Evolutionary conservation across 2,797 vertebrate genomes (phyloP), one percentile per base, ranked within the genome.

Genomic region (Coracias cyanogaster): DNA sequence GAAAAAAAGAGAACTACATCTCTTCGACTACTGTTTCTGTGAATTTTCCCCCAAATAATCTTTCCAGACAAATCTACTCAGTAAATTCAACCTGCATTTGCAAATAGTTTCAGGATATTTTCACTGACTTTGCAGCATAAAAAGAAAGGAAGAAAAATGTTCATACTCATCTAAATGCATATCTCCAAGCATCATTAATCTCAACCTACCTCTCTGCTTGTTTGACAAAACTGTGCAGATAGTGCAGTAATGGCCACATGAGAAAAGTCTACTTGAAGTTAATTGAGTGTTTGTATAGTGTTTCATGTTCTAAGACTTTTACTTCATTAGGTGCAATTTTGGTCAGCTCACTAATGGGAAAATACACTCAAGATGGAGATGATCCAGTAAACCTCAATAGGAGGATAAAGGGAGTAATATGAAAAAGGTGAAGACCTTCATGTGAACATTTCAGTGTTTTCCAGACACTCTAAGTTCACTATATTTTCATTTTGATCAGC

Each of bases 71-170:
- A 15, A 66, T 51, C n/a, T 74, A 15, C 28, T 77, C 46, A 70
- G 77, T 39, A 61, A 45, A 82, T 92, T 88, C 58, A 79, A 39
- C n/a, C 26, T 69, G 66, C n/a, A n/a, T 78, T 86, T 91, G 24
- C 55, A 95, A 90, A 90, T 84, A 95, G 62, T 79, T 94, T 84
- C 73, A 82, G 92, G 90, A 62, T 90, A 86, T 90, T 95, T 92
- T 70, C 51, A 79, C 17, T 76, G 54, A 33, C 62, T 72, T 79
- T 69, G 26, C 12, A 69, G 31, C 35, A 58, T 82, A 54, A 90
- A 94, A 92, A 69, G 54, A 54, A 80, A 51, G 8, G 15, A 8
- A 6, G 19, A n/a, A 51, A 80, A 41, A 58, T 12, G 17, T 52
- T 85, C n/a, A 13, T 54, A 33, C 54, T 81, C 65, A 83, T 87